Evolutionary conservation across 2,888 invertebrate species (phyloP).

Genomic region (Frankliniella fusca): DNA sequence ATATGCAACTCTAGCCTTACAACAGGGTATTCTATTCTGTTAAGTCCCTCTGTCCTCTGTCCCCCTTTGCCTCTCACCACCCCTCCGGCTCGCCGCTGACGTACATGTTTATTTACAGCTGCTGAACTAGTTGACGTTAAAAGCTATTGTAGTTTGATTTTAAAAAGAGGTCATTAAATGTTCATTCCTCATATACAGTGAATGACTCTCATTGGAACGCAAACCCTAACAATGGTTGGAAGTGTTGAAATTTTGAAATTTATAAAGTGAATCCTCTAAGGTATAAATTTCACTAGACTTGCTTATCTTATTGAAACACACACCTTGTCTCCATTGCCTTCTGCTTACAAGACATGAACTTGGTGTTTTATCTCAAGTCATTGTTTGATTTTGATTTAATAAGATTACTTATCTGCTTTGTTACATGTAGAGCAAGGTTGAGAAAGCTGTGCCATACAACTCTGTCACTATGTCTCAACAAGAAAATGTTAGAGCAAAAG

Average conservation of each 20-base stretch:
- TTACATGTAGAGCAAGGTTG: neutral
- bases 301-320: neutral
- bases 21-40: too few relatives aligned
- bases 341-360: neutral
- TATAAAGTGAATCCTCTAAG: neutral
- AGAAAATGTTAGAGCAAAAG: slow-evolving; percentile 33
- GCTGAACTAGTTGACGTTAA: neutral
- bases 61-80: neutral
- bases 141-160: neutral
- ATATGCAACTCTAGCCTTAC: too few relatives aligned
- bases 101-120: neutral
- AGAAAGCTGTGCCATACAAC: neutral
- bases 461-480: neutral
- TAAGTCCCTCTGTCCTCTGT: too few relatives aligned
- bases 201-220: neutral
- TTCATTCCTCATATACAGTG: too few relatives aligned
- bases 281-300: neutral
- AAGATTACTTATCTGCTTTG: neutral
- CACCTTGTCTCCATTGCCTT: too few relatives aligned
- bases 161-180: neutral
- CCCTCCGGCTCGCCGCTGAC: neutral
- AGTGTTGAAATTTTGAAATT: neutral
- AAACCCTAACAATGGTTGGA: neutral
- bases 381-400: neutral
- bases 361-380: neutral